Evolutionary conservation across 2,888 invertebrate species (phyloP), one percentile per base, ranked within the genome.

Genomic region (Caenorhabditis sp.): DNA sequence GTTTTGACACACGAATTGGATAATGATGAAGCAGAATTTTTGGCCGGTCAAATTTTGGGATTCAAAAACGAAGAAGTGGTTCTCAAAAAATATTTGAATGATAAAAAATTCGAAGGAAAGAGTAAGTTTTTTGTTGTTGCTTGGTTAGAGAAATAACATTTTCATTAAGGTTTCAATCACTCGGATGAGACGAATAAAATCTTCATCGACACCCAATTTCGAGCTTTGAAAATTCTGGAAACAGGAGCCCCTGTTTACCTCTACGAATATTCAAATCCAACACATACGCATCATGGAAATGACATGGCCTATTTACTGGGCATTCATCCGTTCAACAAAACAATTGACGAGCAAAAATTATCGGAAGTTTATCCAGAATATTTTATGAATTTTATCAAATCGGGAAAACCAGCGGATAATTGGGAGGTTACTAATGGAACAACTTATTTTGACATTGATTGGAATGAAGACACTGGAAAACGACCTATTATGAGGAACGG

Each of bases 281-380:
- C 69, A 53, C 81, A 81, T 54, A 58, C 75, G 4, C 1, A 17
- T 12, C 81, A 81, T 62, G 76, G 77, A 3, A 77, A 81, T 21
- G 79, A 81, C 53, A 63, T 81, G 3, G 77, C 67, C 21, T 80
- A 80, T 61, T 19, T 81, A 10, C 71, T 81, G 73, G 81, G 81
- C 1, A 69, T 78, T 53, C 81, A 79, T 53, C 21, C 23, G 1
- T 81, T 80, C 24, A 72, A 79, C 27, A 61, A 49, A 58, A 77
- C 78, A 43, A 77, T 77, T 24, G 80, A 81, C 50, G 81, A 81
- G 59, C 58, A 60, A 54, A 66, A 72, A 5, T 31, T 79, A n/a
- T 61, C 70, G 0, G 36, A 65, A 53, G 27, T 76, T 0, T 82
- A 81, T 57, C 63, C 66, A 14, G 19, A 62, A 21, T 71, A 73